Evolutionary conservation across 2,797 vertebrate species (phyloP), one percentile per base, ranked within the genome.

Genomic region (Falco columbarius): DNA sequence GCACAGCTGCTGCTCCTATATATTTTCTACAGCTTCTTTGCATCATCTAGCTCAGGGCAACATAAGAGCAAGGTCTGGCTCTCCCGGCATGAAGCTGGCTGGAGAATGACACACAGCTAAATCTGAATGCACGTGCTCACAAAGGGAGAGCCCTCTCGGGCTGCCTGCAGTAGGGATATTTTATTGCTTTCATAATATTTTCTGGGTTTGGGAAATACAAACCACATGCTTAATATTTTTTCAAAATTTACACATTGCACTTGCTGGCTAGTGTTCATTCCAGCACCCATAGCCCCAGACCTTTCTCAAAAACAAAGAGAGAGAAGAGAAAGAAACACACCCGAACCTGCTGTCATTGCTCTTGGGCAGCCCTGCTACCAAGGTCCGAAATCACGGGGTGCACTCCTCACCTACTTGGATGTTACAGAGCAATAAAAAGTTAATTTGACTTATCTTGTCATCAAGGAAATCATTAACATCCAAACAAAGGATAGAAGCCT

Each of bases 151-250:
- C 93, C 89, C 96, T 79, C 93, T 89, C 27, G 2, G 67, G 81
- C 84, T 95, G 95, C 94, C 93, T 91, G 95, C 88, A 85, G 54
- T 21, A 63, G 34, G 73, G 95, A 68, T 92, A 67, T 46, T 97
- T 98, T 97, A 97, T 97, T 82, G 97, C 89, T 94, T 94, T 96
- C 95, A 95, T 95, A 90, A 97, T 96, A 92, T 94, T 96, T 91
- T 59, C 96, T 4, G 58, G 90, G 76, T 86, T 96, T 89, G 77
- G 65, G 65, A 97, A 98, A 98, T 88, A 71, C 83, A 97, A 98
- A 97, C 94, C 97, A 98, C 93, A 97, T 97, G 97, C 96, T 93
- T 27, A 87, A 96, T 95, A 56, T 83, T 95, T 81, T 46, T 42
- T 20, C 91, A 81, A 80, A 95, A 95, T 95, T 97, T 93, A 96